A percentile compares a stretch with the other conserved stretches of the same genome.
Evolutionary conservation across 2,888 invertebrate species (phyloP).

Genomic region (Orchesella flavescens): DNA sequence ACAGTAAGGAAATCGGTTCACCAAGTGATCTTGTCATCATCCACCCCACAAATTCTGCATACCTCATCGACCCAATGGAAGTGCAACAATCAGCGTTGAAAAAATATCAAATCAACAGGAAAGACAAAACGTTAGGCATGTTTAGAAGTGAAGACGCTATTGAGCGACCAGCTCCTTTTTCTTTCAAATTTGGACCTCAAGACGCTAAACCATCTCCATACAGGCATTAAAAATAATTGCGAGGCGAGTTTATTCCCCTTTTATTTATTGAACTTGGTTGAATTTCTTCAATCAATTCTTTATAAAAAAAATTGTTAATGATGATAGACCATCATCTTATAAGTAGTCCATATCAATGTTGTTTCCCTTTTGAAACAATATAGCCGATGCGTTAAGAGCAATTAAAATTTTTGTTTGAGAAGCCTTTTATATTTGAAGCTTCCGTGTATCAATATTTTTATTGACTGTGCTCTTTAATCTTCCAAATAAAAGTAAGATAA

Average conservation of each 20-base stretch:
- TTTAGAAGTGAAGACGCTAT: constrained; percentile 6
- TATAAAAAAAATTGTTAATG: too few species aligned
- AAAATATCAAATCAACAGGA: constrained; percentile 17
- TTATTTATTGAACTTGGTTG: not conserved
- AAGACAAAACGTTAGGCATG: constrained; percentile 31
- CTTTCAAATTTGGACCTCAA: constrained; percentile 48
- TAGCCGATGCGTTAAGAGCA: too few species aligned
- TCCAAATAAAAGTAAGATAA: too few species aligned
- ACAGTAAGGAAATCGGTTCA: not conserved
- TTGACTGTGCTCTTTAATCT: too few species aligned
- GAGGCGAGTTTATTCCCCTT: not conserved
- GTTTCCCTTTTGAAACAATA: too few species aligned
- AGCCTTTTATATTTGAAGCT: constrained; percentile 26
- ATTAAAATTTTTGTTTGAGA: too few species aligned
- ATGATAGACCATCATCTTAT: too few species aligned
- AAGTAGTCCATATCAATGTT: too few species aligned
- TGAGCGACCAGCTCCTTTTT: not conserved
- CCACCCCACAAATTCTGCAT: constrained; percentile 47
- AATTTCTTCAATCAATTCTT: not conserved
- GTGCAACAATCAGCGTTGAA: constrained; percentile 2
- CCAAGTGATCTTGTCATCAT: constrained; percentile 21
- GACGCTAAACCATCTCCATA: constrained; percentile 46
- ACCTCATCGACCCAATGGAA: constrained; percentile 10
- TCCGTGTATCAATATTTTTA: constrained; percentile 34
- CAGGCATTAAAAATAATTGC: not conserved